A percentile compares a stretch with the other conserved stretches of the same genome.
Conservation (phyloP, 2,888 invertebrate genomes). For the Conistra vaccinii region DNA sequence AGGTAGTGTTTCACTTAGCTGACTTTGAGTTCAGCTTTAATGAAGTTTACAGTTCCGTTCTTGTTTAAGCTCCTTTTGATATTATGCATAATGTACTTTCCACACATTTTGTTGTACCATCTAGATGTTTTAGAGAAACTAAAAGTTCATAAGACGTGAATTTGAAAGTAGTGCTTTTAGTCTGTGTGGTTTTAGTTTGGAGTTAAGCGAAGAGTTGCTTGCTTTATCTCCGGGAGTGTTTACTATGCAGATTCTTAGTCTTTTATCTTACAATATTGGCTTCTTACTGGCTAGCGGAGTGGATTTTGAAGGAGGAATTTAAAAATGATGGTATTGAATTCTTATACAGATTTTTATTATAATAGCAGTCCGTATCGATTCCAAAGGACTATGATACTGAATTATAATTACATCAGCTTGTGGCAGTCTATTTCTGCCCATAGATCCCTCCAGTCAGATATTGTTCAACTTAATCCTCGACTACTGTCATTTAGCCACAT, state of each 20-base stretch:
- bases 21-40: slow-evolving; percentile 53
- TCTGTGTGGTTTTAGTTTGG: slow-evolving; percentile 43
- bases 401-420: background rate
- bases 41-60: slow-evolving; percentile 51
- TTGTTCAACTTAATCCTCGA: too few relatives aligned
- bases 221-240: slow-evolving; percentile 37
- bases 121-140: slow-evolving; percentile 37
- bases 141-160: slow-evolving; percentile 33
- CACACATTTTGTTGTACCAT: slow-evolving; percentile 32
- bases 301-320: slow-evolving; percentile 30
- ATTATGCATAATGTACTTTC: slow-evolving; percentile 51
- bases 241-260: slow-evolving; percentile 51
- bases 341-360: slow-evolving; percentile 11
- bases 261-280: slow-evolving; percentile 58
- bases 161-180: slow-evolving; percentile 47
- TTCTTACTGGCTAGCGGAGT: slow-evolving; percentile 38
- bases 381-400: background rate
- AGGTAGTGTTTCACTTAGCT: slow-evolving; percentile 55
- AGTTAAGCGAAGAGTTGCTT: slow-evolving; percentile 33
- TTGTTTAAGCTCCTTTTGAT: slow-evolving; percentile 55
- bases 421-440: too few relatives aligned
- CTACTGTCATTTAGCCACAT: too few relatives aligned
- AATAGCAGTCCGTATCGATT: background rate
- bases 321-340: slow-evolving; percentile 27
- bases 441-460: too few relatives aligned